Percentiles rank a stretch among this genome's conserved stretches.
Evolutionary conservation across 2,113 vertebrate species (phyloP).

Genomic region (Sander lucioperca): DNA sequence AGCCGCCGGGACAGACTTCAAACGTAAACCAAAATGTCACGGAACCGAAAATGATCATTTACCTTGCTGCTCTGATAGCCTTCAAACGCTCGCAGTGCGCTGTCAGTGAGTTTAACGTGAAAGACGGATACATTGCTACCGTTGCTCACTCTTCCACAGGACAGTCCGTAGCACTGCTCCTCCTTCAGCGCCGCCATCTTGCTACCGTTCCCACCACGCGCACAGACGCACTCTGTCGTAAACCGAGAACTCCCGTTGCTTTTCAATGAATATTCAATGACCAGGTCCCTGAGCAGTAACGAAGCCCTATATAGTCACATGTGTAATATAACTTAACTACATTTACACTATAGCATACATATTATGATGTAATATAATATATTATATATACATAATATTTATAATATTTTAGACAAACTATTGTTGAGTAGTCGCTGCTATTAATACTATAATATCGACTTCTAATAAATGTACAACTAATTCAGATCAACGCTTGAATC

Average conservation of each 20-base stretch:
- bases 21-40: constrained; percentile 29
- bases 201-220: constrained; percentile 90
- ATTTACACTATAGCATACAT: neutral
- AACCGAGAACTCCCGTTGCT: constrained; percentile 76
- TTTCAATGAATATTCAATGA: constrained; percentile 86
- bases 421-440: too few relatives aligned
- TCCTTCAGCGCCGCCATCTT: constrained; percentile 99
- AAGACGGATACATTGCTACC: constrained; percentile 93
- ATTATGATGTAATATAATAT: neutral
- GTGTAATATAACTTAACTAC: neutral
- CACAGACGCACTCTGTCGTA: constrained; percentile 79
- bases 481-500: neutral
- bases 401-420: neutral
- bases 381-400: too few relatives aligned
- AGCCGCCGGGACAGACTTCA: constrained; percentile 50
- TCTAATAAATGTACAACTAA: neutral
- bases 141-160: constrained; percentile 94
- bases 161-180: constrained; percentile 95
- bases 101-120: constrained; percentile 98
- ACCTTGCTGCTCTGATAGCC: constrained; percentile 92
- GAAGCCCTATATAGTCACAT: constrained; percentile 23
- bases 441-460: neutral
- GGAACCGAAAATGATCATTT: constrained; percentile 49
- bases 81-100: constrained; percentile 92
- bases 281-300: constrained; percentile 6